Evolutionary conservation across 2,113 vertebrate species (phyloP), one percentile per base, ranked within the genome.

Genomic region (Phasianus colchicus): DNA sequence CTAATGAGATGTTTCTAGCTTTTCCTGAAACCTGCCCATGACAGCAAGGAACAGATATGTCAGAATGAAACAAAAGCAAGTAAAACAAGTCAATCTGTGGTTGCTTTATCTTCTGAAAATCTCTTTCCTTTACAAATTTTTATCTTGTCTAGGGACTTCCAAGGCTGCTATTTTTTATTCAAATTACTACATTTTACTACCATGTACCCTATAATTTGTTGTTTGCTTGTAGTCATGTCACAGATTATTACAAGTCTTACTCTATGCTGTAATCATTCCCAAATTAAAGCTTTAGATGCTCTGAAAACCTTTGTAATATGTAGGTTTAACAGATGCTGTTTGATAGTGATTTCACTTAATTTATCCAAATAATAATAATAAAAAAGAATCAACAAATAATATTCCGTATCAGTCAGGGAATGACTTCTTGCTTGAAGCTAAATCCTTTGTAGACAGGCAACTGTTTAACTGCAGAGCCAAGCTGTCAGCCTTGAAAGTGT

Each of bases 281-380:
- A 93, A 94, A 94, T 90, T 85, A 92, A 92, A 93, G 89, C 92
- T 84, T 83, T 78, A 38, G 76, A 71, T 93, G 76, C 83, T 92
- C 50, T 24, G 58, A 76, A 87, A 94, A 82, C 84, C 75, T 85
- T 38, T 69, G 18, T 84, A 89, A 89, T 77, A 19, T 77, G 67
- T 82, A 90, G 89, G 84, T 93, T 91, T 93, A 94, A 58, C 91
- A 94, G 86, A 94, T 92, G 87, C 71, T 89, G 60, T 91, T 92
- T 92, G 84, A 87, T 92, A 94, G 87, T 20, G 60, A 85, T 76
- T 93, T 86, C 43, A 50, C 86, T 94, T 91, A 94, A 83, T 95
- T 93, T 90, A 85, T 48, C 71, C 91, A 95, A 92, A 93, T 85
- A n/a, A 58, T 57, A 58, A n/a, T n/a, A 58, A 58, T n/a, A 89